These are phyloP conservation scores for Polydrusus pterygomalis DNA, from an alignment of 2,888 invertebrate species.

Conservation along the genomic window DNA sequence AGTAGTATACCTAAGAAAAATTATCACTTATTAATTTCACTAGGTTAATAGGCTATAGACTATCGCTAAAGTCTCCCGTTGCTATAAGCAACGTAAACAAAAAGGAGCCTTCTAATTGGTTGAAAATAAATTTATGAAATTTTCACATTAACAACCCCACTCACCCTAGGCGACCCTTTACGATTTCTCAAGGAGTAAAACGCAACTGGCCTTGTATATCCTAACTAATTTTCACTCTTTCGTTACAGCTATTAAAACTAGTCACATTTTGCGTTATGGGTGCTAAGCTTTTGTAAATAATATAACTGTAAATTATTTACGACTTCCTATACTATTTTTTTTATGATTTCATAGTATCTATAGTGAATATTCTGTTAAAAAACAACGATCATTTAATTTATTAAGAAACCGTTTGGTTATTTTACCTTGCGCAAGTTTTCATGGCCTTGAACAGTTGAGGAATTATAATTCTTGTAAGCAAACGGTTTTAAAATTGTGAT, in stretches of 20 bases:
- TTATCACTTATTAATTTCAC: no score
- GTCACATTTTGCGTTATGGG: background rate
- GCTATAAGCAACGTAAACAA: no score
- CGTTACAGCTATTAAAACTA: background rate
- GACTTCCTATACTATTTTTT: background rate
- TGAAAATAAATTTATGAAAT: no score
- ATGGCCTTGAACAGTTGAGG: background rate
- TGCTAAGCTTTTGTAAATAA: background rate
- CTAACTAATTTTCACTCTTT: background rate
- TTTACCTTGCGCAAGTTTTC: background rate
- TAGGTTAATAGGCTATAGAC: no score
- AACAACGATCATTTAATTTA: background rate
- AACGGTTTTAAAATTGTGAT: background rate
- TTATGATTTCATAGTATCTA: background rate
- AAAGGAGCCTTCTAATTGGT: no score
- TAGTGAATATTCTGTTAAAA: background rate
- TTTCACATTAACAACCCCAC: no score
- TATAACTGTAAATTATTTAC: slow-evolving; percentile 6
- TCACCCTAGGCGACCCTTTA: no score
- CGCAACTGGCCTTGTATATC: background rate
- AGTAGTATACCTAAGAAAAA: no score
- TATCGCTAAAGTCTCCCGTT: no score
- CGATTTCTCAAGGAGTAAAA: no score
- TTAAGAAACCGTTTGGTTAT: background rate
- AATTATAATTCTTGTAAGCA: background rate